Evolutionary conservation across 2,113 vertebrate genomes (phyloP), one percentile per base, ranked within the genome.

Genomic region (Lepisosteus osseus): DNA sequence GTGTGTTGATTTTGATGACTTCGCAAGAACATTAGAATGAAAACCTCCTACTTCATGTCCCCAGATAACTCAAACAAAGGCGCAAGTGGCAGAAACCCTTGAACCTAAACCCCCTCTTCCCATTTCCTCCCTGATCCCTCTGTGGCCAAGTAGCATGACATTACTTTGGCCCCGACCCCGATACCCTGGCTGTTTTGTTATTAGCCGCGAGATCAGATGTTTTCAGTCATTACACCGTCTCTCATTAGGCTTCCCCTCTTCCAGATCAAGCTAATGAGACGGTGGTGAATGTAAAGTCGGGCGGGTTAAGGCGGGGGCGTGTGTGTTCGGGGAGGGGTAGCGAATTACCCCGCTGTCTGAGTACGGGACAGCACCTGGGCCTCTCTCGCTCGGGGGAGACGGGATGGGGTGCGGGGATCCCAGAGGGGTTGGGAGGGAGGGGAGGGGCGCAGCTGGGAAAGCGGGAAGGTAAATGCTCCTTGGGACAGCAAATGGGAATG

Each of bases 361-460:
- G 77, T 82, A 74, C 71, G 83, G 80, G 85, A 82, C 78, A 86
- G 91, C 95, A 96, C 94, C 95, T 96, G 95, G 93, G 91, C 88
- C 90, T 84, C 83, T 80, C 79, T 81, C 87, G 88, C 92, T 86
- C 54, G 77, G 86, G 90, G 86, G 86, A 77, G 79, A 76, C 83
- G 82, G 85, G 85, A 81, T 75, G 78, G 79, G 77, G 80, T 76
- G 84, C 86, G 67, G 75, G 76, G 77, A 81, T 83, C 94, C 93
- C 87, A 83, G 72, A 85, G 84, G 91, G 86, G 78, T 75, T 78
- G 88, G 67, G 86, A 82, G 83, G 85, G 86, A 79, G 83, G 88
- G 84, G 82, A 72, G 80, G 86, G 92, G 74, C 92, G 91, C 95
- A 97, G 94, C 95, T 97, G 95, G 87, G 80, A 81, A 87, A 86